Evolutionary conservation across 2,888 invertebrate genomes (phyloP), one percentile per base, ranked within the genome.

Genomic region (Monopis laevigella): DNA sequence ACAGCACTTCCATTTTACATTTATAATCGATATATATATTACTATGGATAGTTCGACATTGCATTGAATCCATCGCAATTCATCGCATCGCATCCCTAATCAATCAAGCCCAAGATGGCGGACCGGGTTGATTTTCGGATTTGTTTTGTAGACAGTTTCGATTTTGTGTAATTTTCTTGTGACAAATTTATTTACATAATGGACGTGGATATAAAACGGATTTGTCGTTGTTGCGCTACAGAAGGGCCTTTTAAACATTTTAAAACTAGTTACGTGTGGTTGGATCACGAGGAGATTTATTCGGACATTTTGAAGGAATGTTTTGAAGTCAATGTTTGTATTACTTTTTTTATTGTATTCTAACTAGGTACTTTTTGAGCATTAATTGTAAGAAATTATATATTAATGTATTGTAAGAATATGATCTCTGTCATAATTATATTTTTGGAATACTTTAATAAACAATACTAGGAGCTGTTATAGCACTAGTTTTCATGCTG

Each of bases 201-300:
- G 32, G 17, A 32, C 3, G 32, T 32, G 14, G 17, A 2, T 6
- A 8, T 21, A 7, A 8, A 21, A 21, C 62, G 65, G 45, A 67
- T 77, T 61, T 80, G 78, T 53, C 69, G 78, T 48, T 80, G 78
- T 58, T 80, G 78, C 62, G 68, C 74, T 1, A 64, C 74, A 2
- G 72, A 73, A 48, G 78, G 78, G 41, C 61, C 64, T 17, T 78
- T 63, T 45, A 78, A 78, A 59, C 71, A 75, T 53, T 55, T 78
- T 42, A 63, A 63, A 48, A 56, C 57, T 14, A 53, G 63, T 1
- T 77, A 77, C 47, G 59, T 59, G 42, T 80, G 78, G 78, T 74
- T 78, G 73, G 78, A 75, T 41, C 69, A 67, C 16, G 67, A 71
- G 48, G 78, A 80, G 48, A 53, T 78, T 4, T 80, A 80, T 45